Evolutionary conservation across 2,797 vertebrate species (phyloP).

Genomic region (Graptemys geographica): DNA sequence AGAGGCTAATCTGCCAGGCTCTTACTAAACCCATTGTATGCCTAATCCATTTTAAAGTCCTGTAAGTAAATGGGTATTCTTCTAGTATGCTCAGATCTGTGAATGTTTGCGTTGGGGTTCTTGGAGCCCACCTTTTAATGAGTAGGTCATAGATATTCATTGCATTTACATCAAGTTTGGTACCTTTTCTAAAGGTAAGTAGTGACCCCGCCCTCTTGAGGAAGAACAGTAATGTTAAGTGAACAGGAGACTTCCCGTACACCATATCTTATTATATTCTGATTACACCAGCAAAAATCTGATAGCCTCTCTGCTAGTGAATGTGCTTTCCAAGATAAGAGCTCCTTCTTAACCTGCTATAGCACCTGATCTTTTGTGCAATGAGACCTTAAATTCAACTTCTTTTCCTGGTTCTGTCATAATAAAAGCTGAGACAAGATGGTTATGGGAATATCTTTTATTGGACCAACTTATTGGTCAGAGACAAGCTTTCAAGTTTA

Average conservation of each 20-base stretch:
- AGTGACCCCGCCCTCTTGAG: neutral
- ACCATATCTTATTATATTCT: neutral
- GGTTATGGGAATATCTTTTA: too few relatives aligned
- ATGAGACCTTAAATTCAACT: neutral
- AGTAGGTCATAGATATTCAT: neutral
- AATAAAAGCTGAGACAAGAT: neutral
- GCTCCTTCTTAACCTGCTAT: neutral
- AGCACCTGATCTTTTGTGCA: neutral
- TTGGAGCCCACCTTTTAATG: neutral
- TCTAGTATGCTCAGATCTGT: neutral
- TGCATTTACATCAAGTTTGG: neutral
- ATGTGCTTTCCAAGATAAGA: neutral
- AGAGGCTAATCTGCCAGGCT: neutral
- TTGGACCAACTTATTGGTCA: too few relatives aligned
- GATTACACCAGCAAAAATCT: neutral
- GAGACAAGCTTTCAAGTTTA: too few relatives aligned
- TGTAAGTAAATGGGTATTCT: neutral
- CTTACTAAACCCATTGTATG: neutral
- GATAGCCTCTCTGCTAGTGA: neutral
- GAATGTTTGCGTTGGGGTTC: rapidly evolving
- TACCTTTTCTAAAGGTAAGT: neutral
- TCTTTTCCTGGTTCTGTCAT: neutral
- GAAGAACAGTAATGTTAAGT: neutral
- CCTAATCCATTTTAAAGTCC: neutral
- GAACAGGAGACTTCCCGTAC: neutral